Conservation (phyloP, 2,797 vertebrate genomes). For the Monodelphis domestica region DNA sequence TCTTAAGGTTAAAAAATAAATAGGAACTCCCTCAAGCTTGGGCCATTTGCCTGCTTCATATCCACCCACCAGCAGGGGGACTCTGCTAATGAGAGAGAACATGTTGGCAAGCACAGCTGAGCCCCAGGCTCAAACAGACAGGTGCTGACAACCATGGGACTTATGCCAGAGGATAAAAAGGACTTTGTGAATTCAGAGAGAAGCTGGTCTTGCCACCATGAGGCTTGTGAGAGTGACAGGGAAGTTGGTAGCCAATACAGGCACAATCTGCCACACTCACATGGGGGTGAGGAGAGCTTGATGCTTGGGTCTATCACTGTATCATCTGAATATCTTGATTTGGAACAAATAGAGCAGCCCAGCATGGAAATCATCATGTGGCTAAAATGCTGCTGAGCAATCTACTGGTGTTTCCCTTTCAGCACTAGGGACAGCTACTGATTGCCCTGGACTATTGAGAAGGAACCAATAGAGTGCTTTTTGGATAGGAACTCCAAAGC, state of each 20-base stretch:
- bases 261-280: slow-evolving; percentile 53
- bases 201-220: slow-evolving; percentile 38
- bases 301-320: not conserved
- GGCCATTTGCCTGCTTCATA: not conserved
- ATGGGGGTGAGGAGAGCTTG: not conserved
- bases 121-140: not conserved
- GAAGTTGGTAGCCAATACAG: slow-evolving; percentile 41
- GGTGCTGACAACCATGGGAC: slow-evolving; percentile 46
- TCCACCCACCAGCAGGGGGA: slow-evolving; percentile 10
- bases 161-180: slow-evolving; percentile 46
- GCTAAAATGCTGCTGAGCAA: slow-evolving; percentile 42
- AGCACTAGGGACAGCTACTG: slow-evolving; percentile 19
- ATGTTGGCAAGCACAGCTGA: slow-evolving; percentile 12
- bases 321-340: slow-evolving; percentile 74
- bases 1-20: not conserved
- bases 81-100: slow-evolving; percentile 19
- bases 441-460: slow-evolving; percentile 11
- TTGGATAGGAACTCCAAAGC: not conserved
- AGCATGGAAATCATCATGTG: slow-evolving; percentile 38
- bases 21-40: not conserved
- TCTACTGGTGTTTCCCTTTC: slow-evolving; percentile 32
- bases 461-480: slow-evolving; percentile 15
- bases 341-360: slow-evolving; percentile 69
- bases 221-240: slow-evolving; percentile 27
- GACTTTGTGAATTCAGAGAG: slow-evolving; percentile 53